Conservation (phyloP, 2,113 vertebrate genomes). For the Mastomys coucha region DNA sequence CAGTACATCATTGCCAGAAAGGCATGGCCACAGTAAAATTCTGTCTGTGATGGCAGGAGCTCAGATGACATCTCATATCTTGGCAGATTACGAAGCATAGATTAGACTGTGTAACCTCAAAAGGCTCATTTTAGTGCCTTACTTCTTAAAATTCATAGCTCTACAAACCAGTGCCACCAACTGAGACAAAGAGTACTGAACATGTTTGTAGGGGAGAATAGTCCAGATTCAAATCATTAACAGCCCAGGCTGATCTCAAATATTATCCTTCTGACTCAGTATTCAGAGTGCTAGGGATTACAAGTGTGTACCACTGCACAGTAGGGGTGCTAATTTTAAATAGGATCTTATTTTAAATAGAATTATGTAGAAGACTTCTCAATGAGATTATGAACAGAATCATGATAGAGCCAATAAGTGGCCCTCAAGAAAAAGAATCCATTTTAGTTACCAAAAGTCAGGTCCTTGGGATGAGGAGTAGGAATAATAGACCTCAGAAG, state of each 20-base stretch:
- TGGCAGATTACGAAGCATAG: neutral
- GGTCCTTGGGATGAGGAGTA: neutral
- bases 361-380: neutral
- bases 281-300: neutral
- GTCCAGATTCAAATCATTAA: neutral
- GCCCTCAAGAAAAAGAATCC: neutral
- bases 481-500: neutral
- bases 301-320: neutral
- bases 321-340: constrained; percentile 7
- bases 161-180: neutral
- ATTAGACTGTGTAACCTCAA: neutral
- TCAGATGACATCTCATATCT: neutral
- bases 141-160: neutral
- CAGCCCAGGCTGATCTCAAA: neutral
- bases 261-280: neutral
- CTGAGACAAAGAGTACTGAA: neutral
- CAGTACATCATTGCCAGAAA: neutral
- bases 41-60: neutral
- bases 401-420: constrained; percentile 1
- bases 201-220: neutral
- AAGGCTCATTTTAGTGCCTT: neutral
- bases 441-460: neutral
- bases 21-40: neutral
- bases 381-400: neutral
- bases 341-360: constrained; percentile 22